Evolutionary conservation across 2,888 invertebrate species (phyloP).

Genomic region (Eulithis testata): DNA sequence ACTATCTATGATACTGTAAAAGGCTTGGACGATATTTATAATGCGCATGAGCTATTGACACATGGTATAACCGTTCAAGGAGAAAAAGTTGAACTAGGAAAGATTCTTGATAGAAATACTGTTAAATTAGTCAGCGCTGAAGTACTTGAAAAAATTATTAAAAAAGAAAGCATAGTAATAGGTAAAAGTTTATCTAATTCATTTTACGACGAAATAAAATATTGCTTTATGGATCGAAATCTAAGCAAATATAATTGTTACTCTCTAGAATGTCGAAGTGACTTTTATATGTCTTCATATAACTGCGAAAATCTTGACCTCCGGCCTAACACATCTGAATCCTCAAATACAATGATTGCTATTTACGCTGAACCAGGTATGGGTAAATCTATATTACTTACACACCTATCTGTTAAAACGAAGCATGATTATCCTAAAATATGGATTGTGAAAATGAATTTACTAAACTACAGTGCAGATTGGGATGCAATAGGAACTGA

Average conservation of each 20-base stretch:
- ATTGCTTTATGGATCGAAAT: background rate
- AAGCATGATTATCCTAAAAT: conserved; percentile 10
- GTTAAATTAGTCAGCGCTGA: background rate
- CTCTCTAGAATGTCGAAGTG: too few species aligned
- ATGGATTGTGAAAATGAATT: conserved; percentile 20
- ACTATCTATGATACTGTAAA: background rate
- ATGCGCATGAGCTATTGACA: background rate
- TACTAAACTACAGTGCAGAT: conserved; percentile 13
- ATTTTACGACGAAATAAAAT: background rate
- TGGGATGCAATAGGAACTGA: conserved; percentile 8
- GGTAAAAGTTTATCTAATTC: background rate
- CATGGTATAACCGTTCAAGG: conserved; percentile 2
- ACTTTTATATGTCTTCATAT: too few species aligned
- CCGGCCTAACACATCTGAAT: background rate
- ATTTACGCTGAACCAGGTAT: conserved; percentile 38
- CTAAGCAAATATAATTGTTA: background rate
- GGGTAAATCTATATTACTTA: conserved; percentile 24
- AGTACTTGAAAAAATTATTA: background rate
- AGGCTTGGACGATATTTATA: conserved; percentile 2
- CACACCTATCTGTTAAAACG: conserved; percentile 19
- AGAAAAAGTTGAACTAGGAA: background rate
- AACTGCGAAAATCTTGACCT: too few species aligned
- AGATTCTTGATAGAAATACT: background rate
- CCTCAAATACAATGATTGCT: background rate
- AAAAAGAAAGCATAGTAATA: background rate